phyloP scores from a whole-genome alignment of 2,888 invertebrate genomes.

The Habroteleia sp. region DNA sequence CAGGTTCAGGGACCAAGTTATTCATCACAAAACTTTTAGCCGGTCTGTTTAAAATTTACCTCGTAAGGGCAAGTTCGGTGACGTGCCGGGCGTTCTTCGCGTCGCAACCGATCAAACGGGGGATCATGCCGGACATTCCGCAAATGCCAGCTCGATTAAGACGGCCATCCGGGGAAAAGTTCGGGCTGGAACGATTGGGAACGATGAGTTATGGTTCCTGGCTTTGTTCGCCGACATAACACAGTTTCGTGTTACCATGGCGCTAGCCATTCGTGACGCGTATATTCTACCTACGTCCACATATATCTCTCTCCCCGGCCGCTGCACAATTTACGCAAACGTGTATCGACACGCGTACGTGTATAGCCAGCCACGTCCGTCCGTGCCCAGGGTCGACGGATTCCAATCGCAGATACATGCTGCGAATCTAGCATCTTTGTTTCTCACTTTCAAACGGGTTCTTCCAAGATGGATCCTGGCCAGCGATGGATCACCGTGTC shows the following conservation, averaged over 20 bases:
- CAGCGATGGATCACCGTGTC: constrained; percentile 42
- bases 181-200: constrained; percentile 54
- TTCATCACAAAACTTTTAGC: constrained; percentile 11
- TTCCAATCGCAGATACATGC: constrained; percentile 56
- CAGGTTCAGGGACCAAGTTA: too few relatives aligned
- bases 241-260: constrained; percentile 65
- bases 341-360: constrained; percentile 52
- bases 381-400: constrained; percentile 29
- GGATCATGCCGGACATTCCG: constrained; percentile 29
- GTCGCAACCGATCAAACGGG: constrained; percentile 11
- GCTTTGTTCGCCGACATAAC: constrained; percentile 64
- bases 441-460: constrained; percentile 28
- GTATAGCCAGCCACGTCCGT: background rate
- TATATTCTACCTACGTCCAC: constrained; percentile 64
- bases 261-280: constrained; percentile 61
- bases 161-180: constrained; percentile 30
- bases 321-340: constrained; percentile 58
- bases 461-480: constrained; percentile 40
- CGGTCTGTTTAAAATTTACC: constrained; percentile 17
- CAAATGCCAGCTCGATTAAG: constrained; percentile 48
- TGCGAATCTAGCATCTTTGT: constrained; percentile 42
- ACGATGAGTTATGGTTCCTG: constrained; percentile 69
- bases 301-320: constrained; percentile 67
- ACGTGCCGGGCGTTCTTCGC: constrained; percentile 26
- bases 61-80: background rate